These are phyloP conservation scores for Palaemon carinicauda DNA, from an alignment of 1,140 invertebrate species.

Conservation along the genomic window DNA sequence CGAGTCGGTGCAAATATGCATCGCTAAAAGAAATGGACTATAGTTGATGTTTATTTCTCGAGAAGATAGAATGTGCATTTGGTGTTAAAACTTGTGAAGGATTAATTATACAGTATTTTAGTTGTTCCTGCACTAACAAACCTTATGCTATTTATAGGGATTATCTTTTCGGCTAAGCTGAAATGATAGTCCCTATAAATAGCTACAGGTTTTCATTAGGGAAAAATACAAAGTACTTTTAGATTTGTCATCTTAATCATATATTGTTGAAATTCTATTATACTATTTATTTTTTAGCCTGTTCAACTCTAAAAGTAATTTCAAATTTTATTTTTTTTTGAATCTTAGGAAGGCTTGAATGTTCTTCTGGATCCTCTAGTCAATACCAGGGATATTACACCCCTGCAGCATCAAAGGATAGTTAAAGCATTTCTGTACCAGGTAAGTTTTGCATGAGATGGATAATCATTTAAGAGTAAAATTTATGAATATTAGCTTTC, in stretches of 20 bases:
- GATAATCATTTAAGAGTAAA: slow-evolving; percentile 41
- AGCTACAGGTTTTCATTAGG: too few species aligned
- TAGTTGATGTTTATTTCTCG: neutral
- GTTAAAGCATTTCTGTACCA: slow-evolving; percentile 70
- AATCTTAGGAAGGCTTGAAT: slow-evolving; percentile 69
- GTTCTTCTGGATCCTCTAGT: slow-evolving; percentile 66
- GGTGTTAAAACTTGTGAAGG: neutral
- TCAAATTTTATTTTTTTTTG: slow-evolving; percentile 59
- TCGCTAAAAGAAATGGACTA: too few species aligned
- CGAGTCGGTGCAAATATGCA: too few species aligned
- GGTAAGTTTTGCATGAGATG: slow-evolving; percentile 67
- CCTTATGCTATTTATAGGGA: too few species aligned
- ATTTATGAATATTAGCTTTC: neutral
- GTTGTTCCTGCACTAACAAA: neutral
- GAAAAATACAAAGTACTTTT: too few species aligned
- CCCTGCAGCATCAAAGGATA: slow-evolving; percentile 71
- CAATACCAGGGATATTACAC: slow-evolving; percentile 66
- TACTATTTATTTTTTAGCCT: too few species aligned
- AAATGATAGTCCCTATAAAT: too few species aligned
- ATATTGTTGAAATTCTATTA: too few species aligned
- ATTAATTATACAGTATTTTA: neutral
- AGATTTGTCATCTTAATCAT: too few species aligned
- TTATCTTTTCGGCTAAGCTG: too few species aligned
- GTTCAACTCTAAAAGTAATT: too few species aligned
- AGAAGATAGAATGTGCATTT: neutral